A percentile compares a stretch with the other conserved stretches of the same genome.
Conservation (phyloP, 2,113 vertebrate species). For the Oncorhynchus tshawytscha region DNA sequence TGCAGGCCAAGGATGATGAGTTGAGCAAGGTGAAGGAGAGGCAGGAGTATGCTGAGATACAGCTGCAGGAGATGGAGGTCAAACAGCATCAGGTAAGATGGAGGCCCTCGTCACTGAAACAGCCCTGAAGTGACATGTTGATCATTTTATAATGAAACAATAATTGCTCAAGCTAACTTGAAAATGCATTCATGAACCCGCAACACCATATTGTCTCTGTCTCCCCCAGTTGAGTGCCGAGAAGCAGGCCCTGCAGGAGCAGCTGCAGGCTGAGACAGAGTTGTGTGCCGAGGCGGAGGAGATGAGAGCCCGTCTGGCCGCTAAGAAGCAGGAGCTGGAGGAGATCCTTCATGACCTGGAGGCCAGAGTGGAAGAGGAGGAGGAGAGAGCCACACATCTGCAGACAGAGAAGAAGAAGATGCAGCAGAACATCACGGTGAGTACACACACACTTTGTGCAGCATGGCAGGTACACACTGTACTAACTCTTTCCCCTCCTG, state of each 20-base stretch:
- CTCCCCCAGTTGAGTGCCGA: constrained; percentile 80
- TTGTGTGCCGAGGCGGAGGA: constrained; percentile 96
- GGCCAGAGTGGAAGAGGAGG: constrained; percentile 94
- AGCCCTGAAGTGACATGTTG: too few species aligned
- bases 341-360: constrained; percentile 97
- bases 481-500: too few species aligned
- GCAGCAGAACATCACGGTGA: constrained; percentile 94
- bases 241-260: constrained; percentile 95
- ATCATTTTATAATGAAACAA: too few species aligned
- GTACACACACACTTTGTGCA: background rate
- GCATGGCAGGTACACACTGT: background rate
- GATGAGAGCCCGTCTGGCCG: constrained; percentile 89
- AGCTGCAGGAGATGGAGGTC: constrained; percentile 82
- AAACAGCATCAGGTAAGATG: constrained; percentile 84
- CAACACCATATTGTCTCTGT: background rate
- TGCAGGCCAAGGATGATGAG: constrained; percentile 94
- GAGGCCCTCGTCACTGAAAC: too few species aligned
- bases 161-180: too few species aligned
- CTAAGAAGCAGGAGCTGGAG: constrained; percentile 95
- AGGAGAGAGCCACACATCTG: constrained; percentile 89
- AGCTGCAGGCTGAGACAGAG: constrained; percentile 95
- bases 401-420: constrained; percentile 91
- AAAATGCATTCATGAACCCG: too few species aligned
- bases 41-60: constrained; percentile 83
- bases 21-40: constrained; percentile 88